Conservation (phyloP, 2,797 vertebrate genomes). For the Huso huso region DNA sequence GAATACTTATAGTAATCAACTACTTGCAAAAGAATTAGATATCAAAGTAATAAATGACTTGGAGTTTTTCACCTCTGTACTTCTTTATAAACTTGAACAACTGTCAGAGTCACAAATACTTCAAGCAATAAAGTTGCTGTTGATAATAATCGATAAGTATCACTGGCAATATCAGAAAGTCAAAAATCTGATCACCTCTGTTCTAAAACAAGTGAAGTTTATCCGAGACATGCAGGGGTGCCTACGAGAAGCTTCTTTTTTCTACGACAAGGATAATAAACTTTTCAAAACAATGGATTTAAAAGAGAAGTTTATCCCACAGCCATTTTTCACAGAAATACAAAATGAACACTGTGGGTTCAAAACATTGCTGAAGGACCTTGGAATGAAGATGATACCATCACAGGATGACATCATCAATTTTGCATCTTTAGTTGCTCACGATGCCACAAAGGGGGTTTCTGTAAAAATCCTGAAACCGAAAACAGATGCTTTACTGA, state of each 20-base stretch:
- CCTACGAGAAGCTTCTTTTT: constrained; percentile 24
- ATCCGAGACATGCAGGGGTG: constrained; percentile 21
- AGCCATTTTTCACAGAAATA: constrained; percentile 21
- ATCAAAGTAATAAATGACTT: constrained; percentile 15
- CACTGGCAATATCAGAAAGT: neutral
- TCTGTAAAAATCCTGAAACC: neutral
- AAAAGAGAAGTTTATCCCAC: constrained; percentile 33
- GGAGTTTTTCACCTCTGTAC: constrained; percentile 25
- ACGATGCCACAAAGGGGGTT: constrained; percentile 1
- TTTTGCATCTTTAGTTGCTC: constrained; percentile 28
- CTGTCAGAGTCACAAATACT: constrained; percentile 9
- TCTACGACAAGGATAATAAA: neutral
- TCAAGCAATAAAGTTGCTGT: constrained; percentile 27
- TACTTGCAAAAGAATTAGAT: fast-evolving
- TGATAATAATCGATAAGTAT: neutral
- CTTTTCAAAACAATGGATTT: constrained; percentile 23
- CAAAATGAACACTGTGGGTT: neutral
- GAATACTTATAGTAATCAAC: fast-evolving
- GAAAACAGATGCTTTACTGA: constrained; percentile 18
- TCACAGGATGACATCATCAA: constrained; percentile 31
- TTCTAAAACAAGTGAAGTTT: constrained; percentile 30
- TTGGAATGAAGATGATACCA: constrained; percentile 27
- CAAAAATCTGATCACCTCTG: neutral
- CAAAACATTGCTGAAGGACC: neutral
- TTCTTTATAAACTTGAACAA: constrained; percentile 26